Base-by-base conservation (phyloP, 2,888 invertebrate genomes). In the Chloromyia formosa region DNA sequence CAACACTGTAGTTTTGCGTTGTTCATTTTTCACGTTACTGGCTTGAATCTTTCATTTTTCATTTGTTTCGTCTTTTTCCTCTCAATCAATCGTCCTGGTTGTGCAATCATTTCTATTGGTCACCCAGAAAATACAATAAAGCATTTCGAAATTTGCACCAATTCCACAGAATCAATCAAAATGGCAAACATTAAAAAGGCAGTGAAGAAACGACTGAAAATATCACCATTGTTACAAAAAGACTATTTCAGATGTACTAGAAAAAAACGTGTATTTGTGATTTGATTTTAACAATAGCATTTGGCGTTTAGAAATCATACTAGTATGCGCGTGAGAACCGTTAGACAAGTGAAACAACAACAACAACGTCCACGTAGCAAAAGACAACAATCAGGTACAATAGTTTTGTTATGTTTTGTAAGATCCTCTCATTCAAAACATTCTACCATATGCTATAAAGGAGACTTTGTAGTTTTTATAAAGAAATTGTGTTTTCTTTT, bases 321-420 rank as follows among this genome's bases (percentile, higher is more conserved):
- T 74, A 78, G 73, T 72, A 79, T 79, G 78, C 77, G 77, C 74
- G 76, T 78, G 71, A 88, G 89, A 82, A 92, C 91, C 79, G 92
- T 92, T 80, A 89, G 91, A 81, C 91, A 90, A 88, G 89, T 92
- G 79, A 92, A 92, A 86, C 89, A 91, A 82, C 88, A 88, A 81
- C 88, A 88, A 81, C 90, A 90, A 86, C 86, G 86, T 78, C 82
- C 78, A 58, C 77, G 78, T 14, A 72, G 53, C 45, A 75, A 75
- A 74, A 75, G 68, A 60, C 35, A 45, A 72, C 45, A 45, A 60
- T 5, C 64, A 77, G 72, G 74, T 75, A 77, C 23, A 23, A 35
- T 2, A 35, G 27, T 66, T 20, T 66, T 14, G 45, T 16, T 9
- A 62, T 16, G 4, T 18, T 18, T 16, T 35, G 12, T 49, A 49